Base-by-base conservation (phyloP, 2,797 vertebrate genomes). In the Melanotaenia boesemani region DNA sequence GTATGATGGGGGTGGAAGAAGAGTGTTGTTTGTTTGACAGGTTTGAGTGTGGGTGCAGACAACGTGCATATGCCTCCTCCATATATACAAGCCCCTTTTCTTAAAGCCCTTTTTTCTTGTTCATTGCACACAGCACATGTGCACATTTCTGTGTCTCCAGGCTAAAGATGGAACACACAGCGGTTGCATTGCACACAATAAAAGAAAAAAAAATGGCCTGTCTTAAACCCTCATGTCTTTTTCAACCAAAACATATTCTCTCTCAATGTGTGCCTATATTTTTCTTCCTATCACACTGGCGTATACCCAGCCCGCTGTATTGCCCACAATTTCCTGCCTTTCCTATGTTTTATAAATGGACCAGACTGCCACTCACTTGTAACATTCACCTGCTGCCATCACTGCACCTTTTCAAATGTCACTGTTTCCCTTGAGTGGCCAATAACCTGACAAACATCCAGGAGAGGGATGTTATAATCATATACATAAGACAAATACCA, bases 41-140 rank as follows among this genome's bases (percentile, higher is more conserved):
- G 74, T 85, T 67, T 76, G 65, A 83, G 85, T 83, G 90, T 88
- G 88, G 84, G 87, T 80, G 88, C 85, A 84, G 83, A 89, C 76
- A 84, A 88, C 86, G 78, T 70, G 74, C 81, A 76, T 65, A 79
- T 65, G 72, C 87, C 79, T 89, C 86, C 85, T 80, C 85, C 85
- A 72, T 82, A 70, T 63, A 80, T 79, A 66, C 63, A 73, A 77
- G 34, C 52, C 79, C 86, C 76, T 59, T 85, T 77, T 79, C 74
- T 74, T 54, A 41, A 63, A 83, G 81, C 75, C 64, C 56, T 69
- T 69, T 77, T 83, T 74, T 82, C 73, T 74, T 12, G 28, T 67
- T 79, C 65, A 59, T 74, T 66, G 28, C 67, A 84, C 77, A 77
- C 24, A 48, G 58, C 62, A 63, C 55, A 57, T 57, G 26, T 54